Evolutionary conservation across 2,888 invertebrate species (phyloP).

Genomic region (Schizaphis graminum): DNA sequence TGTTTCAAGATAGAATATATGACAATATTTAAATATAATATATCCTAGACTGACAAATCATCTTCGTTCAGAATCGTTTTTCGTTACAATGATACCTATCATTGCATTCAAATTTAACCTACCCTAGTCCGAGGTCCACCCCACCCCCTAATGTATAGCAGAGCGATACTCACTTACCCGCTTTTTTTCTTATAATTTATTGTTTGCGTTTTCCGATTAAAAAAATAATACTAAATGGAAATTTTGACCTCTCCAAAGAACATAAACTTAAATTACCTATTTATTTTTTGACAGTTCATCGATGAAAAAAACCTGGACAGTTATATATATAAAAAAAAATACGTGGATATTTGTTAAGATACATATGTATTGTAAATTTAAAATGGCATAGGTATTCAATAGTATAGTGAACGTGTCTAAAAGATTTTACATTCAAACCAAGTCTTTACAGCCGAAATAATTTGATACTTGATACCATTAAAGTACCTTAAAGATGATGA

Average conservation of each 20-base stretch:
- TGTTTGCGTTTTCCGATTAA: too few relatives aligned
- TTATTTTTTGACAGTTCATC: not conserved
- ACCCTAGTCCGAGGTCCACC: too few relatives aligned
- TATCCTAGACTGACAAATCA: too few relatives aligned
- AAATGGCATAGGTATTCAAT: not conserved
- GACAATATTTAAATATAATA: too few relatives aligned
- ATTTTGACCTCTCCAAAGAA: not conserved
- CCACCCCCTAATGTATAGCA: too few relatives aligned
- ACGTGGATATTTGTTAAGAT: not conserved
- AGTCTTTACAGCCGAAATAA: not conserved
- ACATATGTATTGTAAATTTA: not conserved
- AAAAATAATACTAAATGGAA: too few relatives aligned
- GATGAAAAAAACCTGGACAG: not conserved
- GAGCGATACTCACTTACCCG: too few relatives aligned
- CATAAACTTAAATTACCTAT: not conserved
- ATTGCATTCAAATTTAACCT: too few relatives aligned
- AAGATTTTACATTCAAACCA: not conserved
- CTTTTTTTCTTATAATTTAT: too few relatives aligned
- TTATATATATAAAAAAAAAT: not conserved
- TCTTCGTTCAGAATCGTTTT: too few relatives aligned
- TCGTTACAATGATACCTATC: too few relatives aligned
- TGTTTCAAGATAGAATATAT: too few relatives aligned
- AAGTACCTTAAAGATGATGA: not conserved
- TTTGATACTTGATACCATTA: not conserved
- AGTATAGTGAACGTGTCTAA: not conserved